Conservation (phyloP, 2,113 vertebrate genomes). For the Prochilodus magdalenae region DNA sequence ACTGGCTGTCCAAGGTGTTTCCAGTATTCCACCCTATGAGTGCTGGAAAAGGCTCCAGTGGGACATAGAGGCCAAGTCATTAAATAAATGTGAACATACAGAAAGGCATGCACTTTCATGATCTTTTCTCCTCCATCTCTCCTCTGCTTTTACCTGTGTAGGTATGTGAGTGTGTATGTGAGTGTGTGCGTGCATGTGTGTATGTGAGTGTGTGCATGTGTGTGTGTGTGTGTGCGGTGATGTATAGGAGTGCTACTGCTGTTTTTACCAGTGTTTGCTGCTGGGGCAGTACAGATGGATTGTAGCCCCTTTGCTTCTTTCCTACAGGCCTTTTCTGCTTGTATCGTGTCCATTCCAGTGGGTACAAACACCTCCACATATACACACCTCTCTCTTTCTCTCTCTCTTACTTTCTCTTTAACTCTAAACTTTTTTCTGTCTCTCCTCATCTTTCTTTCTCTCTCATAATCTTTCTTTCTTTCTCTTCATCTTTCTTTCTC, state of each 20-base stretch:
- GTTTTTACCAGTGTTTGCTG: not conserved
- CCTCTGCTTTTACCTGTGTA: not conserved
- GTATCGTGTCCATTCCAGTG: not conserved
- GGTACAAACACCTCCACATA: constrained; percentile 5
- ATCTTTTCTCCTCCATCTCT: not conserved
- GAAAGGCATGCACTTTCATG: not conserved
- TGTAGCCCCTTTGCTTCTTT: not conserved
- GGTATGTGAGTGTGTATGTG: too few species aligned
- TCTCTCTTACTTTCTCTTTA: not conserved
- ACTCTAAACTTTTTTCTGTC: not conserved
- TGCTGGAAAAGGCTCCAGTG: too few species aligned
- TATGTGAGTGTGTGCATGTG: too few species aligned
- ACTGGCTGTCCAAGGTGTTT: too few species aligned
- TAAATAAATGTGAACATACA: not conserved
- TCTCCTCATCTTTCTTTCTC: too few species aligned
- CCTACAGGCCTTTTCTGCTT: constrained; percentile 1
- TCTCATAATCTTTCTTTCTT: too few species aligned
- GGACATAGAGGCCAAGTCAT: not conserved
- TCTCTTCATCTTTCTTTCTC: not conserved
- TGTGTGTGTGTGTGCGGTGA: not conserved
- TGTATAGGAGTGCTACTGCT: not conserved
- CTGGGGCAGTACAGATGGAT: not conserved
- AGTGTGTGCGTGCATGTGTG: too few species aligned
- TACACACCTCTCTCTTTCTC: not conserved
- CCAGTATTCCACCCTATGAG: too few species aligned